Evolutionary conservation across 2,113 vertebrate species (phyloP).

Genomic region (Micromys minutus): DNA sequence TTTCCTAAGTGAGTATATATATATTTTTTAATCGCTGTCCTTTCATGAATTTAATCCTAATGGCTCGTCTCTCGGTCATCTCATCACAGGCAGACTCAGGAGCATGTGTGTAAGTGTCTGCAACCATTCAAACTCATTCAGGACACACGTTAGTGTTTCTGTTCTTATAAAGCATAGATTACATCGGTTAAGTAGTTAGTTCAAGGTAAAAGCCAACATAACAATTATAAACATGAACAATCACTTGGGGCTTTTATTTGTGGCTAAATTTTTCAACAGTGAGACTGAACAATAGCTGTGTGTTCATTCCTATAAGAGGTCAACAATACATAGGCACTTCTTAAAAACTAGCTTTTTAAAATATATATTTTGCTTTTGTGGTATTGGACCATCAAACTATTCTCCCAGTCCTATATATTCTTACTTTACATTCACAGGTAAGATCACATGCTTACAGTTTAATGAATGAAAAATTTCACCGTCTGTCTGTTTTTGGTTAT

Average conservation of each 20-base stretch:
- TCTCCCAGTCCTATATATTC: background rate
- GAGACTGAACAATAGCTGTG: background rate
- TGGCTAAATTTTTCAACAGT: background rate
- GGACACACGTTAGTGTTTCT: background rate
- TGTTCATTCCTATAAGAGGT: background rate
- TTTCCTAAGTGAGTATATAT: background rate
- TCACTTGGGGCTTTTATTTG: background rate
- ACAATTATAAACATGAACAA: background rate
- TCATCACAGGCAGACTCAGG: background rate
- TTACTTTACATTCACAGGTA: background rate
- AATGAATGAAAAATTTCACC: background rate
- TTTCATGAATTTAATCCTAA: slow-evolving; percentile 1
- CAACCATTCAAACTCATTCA: background rate
- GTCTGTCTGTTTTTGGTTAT: background rate
- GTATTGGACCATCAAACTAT: background rate
- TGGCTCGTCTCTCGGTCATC: background rate
- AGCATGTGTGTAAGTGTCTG: background rate
- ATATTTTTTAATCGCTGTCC: background rate
- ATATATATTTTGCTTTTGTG: background rate
- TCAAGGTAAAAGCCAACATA: slow-evolving; percentile 12
- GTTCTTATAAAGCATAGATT: background rate
- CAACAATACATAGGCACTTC: background rate
- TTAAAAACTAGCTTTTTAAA: background rate
- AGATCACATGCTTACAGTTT: background rate
- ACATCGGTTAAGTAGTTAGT: background rate